phyloP scores from a whole-genome alignment of 2,113 vertebrate species.

The Hippoglossus stenolepis region DNA sequence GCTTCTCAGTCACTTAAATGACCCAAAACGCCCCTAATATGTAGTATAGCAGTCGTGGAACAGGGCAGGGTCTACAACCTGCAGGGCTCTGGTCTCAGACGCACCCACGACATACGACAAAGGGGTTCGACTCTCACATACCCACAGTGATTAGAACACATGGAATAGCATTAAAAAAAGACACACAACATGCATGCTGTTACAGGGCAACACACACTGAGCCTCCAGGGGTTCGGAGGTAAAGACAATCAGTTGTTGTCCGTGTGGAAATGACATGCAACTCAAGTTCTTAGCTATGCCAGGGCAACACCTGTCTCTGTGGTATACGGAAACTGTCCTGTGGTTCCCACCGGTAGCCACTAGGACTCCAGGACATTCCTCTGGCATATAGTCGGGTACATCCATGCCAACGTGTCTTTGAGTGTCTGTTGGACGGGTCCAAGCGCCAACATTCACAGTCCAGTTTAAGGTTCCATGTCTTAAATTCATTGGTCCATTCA shows the following conservation, averaged over 20 bases:
- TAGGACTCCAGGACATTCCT: constrained; percentile 42
- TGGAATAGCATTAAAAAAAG: constrained; percentile 25
- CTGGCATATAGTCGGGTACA: constrained; percentile 30
- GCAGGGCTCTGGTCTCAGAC: constrained; percentile 50
- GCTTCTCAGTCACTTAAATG: not conserved
- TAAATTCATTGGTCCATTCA: constrained; percentile 26
- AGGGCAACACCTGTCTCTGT: constrained; percentile 4
- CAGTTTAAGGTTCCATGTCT: constrained; percentile 32
- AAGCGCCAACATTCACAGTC: constrained; percentile 51
- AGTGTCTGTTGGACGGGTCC: constrained; percentile 36
- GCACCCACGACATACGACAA: constrained; percentile 30
- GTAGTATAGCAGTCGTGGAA: too few relatives aligned
- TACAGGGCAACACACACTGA: constrained; percentile 53
- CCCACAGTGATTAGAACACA: constrained; percentile 62
- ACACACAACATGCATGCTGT: constrained; percentile 53
- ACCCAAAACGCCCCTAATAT: not conserved
- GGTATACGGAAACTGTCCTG: not conserved
- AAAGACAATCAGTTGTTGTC: constrained; percentile 55
- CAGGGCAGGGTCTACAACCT: not conserved
- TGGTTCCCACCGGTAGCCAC: constrained; percentile 23
- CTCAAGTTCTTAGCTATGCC: constrained; percentile 42
- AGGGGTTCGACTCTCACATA: constrained; percentile 16
- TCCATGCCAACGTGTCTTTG: constrained; percentile 31
- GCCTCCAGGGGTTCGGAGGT: constrained; percentile 35
- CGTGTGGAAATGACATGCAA: constrained; percentile 63